A percentile compares a stretch with the other conserved stretches of the same genome.
Conservation (phyloP, 2,888 invertebrate genomes). For the Gasteruption jaculator region DNA sequence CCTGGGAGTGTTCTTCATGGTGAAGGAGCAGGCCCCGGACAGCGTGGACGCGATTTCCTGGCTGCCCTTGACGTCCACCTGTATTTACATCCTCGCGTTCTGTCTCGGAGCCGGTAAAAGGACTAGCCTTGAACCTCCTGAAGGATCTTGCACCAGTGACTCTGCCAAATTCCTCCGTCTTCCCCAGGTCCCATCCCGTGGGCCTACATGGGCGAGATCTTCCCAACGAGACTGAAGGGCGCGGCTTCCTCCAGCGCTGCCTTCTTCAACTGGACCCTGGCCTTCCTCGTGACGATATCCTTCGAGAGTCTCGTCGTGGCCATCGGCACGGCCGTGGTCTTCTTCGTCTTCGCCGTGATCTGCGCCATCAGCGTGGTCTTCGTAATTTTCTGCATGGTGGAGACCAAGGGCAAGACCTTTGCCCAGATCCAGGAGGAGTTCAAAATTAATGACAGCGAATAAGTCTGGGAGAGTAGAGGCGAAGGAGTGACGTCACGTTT, state of each 20-base stretch:
- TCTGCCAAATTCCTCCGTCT: too few relatives aligned
- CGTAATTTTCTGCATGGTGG: slow-evolving; percentile 54
- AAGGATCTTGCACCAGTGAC: too few relatives aligned
- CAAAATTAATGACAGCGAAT: slow-evolving; percentile 24
- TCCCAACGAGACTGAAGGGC: slow-evolving; percentile 51
- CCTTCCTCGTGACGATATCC: slow-evolving; percentile 47
- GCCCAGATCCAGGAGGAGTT: slow-evolving; percentile 46
- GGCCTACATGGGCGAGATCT: slow-evolving; percentile 53
- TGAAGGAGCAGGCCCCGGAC: slow-evolving; percentile 30
- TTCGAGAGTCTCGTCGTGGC: slow-evolving; percentile 49
- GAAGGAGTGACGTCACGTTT: too few relatives aligned
- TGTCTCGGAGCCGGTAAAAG: slow-evolving; percentile 49
- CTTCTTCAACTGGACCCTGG: slow-evolving; percentile 50
- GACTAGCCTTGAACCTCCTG: too few relatives aligned
- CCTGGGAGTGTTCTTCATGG: slow-evolving; percentile 64
- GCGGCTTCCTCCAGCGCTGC: slow-evolving; percentile 45
- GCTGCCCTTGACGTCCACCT: slow-evolving; percentile 49
- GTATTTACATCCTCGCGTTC: slow-evolving; percentile 51
- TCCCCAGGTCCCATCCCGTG: slow-evolving; percentile 54
- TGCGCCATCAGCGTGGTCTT: slow-evolving; percentile 53
- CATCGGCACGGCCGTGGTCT: slow-evolving; percentile 48
- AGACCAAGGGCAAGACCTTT: slow-evolving; percentile 53
- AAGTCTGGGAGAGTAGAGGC: too few relatives aligned
- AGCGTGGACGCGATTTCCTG: slow-evolving; percentile 33
- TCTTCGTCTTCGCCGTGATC: slow-evolving; percentile 54